Evolutionary conservation across 2,113 vertebrate species (phyloP), one percentile per base, ranked within the genome.

Genomic region (Platysternon megacephalum): DNA sequence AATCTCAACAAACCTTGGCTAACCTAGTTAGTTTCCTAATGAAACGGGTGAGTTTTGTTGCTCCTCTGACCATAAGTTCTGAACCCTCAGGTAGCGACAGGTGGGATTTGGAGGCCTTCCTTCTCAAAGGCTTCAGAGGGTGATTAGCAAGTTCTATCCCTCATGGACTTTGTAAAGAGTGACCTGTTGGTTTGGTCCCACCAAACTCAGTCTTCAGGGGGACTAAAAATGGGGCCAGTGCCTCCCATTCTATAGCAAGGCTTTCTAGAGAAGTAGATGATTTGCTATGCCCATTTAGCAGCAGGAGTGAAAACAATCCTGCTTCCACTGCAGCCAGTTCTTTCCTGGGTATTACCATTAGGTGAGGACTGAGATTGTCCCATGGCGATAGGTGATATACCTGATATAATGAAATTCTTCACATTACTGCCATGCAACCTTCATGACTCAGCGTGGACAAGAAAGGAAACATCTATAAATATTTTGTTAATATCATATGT

Each of bases 71-170:
- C 24, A 11, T 0, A 1, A 87, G 22, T 21, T 81, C 26, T 85
- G 42, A 42, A 13, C 3, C 0, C 0, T 29, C 48, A 68, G 16
- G 8, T 5, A n/a, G 35, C 2, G 3, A 21, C 17, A n/a, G 56
- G 35, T 68, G 17, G 42, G 72, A 14, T 42, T 44, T 76, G 42
- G 42, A 76, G 24, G 19, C 42, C 72, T 74, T 74, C 6, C 72
- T 44, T 76, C 8, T 46, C 24, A 12, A 44, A 76, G 24, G 42
- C 72, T 76, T 44, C 42, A 44, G 11, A 76, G 22, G 39, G 35
- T 10, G 17, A 26, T 26, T 76, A 14, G 39, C 24, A 44, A 26
- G 39, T 76, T 44, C 42, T 44, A 11, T 11, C 13, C 42, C 72
- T 46, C 24, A n/a, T 11, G 65, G 65, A n/a, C 11, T 44, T 44